A percentile compares a stretch with the other conserved stretches of the same genome.
phyloP scores from a whole-genome alignment of 2,797 vertebrate genomes.

The Chiroxiphia lanceolata region DNA sequence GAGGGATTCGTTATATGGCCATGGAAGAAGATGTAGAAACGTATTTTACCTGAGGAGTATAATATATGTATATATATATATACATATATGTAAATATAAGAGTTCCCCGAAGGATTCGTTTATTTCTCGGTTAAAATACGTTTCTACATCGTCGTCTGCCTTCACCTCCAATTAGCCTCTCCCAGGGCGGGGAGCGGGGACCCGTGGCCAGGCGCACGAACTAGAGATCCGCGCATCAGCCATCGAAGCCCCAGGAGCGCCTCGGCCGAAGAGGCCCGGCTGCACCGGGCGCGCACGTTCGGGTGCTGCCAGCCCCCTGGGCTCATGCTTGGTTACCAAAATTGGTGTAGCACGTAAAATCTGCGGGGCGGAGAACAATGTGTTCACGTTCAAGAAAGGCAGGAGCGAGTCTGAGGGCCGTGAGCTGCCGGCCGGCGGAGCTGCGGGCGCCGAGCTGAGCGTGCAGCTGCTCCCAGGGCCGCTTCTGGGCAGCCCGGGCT shows the following conservation, averaged over 20 bases:
- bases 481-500: not conserved
- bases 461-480: not conserved
- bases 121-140: not conserved
- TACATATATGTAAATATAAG: not conserved
- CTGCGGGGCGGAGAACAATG: not conserved
- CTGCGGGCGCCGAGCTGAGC: not conserved
- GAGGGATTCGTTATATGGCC: not conserved
- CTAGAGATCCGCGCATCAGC: fast-evolving
- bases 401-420: not conserved
- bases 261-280: not conserved
- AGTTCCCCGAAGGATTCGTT: not conserved
- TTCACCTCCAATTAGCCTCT: not conserved
- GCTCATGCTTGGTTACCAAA: not conserved
- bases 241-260: not conserved
- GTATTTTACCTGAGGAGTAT: not conserved
- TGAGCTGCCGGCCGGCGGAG: not conserved
- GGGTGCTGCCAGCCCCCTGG: not conserved
- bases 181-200: not conserved
- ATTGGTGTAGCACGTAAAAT: not conserved
- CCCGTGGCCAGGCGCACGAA: not conserved
- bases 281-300: not conserved
- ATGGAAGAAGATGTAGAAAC: not conserved
- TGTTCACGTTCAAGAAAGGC: not conserved
- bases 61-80: no score
- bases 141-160: not conserved